Evolutionary conservation across 2,797 vertebrate species (phyloP).

Genomic region (Pangasius larnaudii): DNA sequence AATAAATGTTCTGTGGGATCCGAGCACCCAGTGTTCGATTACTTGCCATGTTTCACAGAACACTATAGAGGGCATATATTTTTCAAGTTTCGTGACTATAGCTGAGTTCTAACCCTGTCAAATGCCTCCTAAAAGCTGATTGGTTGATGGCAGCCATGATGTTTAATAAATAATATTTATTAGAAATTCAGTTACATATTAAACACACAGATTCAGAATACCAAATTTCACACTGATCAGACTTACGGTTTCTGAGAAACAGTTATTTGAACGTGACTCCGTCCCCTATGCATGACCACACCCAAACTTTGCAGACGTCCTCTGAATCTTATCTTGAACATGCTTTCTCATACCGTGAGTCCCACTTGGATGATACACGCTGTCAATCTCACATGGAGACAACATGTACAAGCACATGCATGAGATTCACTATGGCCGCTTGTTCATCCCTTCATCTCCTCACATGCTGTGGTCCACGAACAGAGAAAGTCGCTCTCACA

Average conservation of each 20-base stretch:
- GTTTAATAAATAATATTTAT: background rate
- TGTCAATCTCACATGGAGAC: background rate
- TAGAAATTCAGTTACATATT: background rate
- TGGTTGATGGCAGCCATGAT: background rate
- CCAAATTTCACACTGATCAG: background rate
- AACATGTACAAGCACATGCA: background rate
- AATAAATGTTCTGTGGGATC: background rate
- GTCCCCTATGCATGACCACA: background rate
- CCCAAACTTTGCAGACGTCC: background rate
- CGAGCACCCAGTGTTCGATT: background rate
- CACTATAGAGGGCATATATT: too few species aligned
- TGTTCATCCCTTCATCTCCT: background rate
- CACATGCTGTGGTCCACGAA: background rate
- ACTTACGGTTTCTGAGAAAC: background rate
- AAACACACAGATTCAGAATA: background rate
- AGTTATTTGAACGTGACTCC: background rate
- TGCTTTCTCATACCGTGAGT: background rate
- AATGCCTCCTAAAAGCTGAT: background rate
- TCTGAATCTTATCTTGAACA: background rate
- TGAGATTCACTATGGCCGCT: background rate
- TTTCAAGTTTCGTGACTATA: background rate
- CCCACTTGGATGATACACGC: background rate
- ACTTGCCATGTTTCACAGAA: background rate
- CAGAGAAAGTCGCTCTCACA: background rate
- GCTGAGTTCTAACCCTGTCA: background rate